Evolutionary conservation across 2,797 vertebrate species (phyloP).

Genomic region (Tachyglossus aculeatus): DNA sequence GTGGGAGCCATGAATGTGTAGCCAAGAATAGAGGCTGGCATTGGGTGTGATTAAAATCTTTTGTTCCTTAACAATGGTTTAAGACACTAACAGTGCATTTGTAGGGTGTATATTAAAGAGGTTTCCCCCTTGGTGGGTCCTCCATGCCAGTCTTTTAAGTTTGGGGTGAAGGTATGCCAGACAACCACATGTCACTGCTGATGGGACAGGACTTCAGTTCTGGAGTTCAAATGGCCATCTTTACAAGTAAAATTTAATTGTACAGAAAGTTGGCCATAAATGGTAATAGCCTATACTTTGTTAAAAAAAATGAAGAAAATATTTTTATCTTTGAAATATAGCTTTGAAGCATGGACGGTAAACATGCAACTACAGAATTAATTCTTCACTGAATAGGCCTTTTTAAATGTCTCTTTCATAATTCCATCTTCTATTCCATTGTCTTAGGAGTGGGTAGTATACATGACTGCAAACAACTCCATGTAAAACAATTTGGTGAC

Average conservation of each 20-base stretch:
- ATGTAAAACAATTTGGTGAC: too few species aligned
- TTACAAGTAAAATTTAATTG: constrained; percentile 54
- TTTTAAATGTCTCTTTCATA: constrained; percentile 44
- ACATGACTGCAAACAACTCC: neutral
- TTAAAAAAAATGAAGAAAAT: constrained; percentile 60
- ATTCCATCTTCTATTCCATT: constrained; percentile 45
- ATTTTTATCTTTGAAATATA: constrained; percentile 65
- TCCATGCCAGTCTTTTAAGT: too few species aligned
- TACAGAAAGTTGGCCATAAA: constrained; percentile 61
- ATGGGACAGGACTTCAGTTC: constrained; percentile 10
- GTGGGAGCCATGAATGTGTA: neutral
- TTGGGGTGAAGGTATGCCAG: neutral
- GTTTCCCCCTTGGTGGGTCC: neutral
- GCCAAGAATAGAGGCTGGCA: neutral
- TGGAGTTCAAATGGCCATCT: constrained; percentile 9
- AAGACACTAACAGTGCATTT: neutral
- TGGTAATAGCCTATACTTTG: constrained; percentile 59
- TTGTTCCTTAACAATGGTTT: constrained; percentile 15
- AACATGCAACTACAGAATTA: constrained; percentile 59
- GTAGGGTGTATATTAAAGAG: neutral
- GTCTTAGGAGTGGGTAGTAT: neutral
- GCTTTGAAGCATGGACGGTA: constrained; percentile 60
- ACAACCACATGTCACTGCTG: neutral
- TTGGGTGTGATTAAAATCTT: neutral
- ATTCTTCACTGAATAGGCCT: constrained; percentile 37